phyloP scores from a whole-genome alignment of 2,797 vertebrate genomes.

The Agapornis canus region DNA sequence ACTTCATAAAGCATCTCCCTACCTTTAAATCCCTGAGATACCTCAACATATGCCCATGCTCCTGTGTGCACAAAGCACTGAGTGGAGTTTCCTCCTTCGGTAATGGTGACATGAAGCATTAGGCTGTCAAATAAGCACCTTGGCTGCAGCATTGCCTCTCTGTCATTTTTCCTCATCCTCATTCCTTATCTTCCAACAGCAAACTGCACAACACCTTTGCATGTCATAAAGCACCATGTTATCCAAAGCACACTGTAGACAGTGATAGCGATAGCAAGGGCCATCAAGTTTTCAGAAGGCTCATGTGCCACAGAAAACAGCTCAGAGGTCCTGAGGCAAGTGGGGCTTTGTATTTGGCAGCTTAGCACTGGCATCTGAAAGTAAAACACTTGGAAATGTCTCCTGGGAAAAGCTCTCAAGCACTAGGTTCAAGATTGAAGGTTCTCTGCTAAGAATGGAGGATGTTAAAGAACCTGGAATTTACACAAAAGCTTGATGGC shows the following conservation, averaged over 20 bases:
- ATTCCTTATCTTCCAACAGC: neutral
- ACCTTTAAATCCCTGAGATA: neutral
- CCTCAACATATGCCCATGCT: accelerated
- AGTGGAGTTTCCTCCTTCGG: neutral
- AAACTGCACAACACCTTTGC: neutral
- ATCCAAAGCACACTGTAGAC: accelerated
- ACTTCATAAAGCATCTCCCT: neutral
- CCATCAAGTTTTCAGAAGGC: neutral
- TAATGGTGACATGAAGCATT: neutral
- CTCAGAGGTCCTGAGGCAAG: accelerated
- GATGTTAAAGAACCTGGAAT: neutral
- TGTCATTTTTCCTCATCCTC: neutral
- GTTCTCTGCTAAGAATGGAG: accelerated
- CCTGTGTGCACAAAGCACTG: no score
- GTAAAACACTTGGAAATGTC: neutral
- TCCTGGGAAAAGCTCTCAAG: neutral
- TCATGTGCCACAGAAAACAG: accelerated
- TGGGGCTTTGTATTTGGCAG: accelerated
- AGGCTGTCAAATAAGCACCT: neutral
- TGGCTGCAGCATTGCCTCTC: neutral
- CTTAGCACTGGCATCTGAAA: neutral
- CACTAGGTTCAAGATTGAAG: neutral
- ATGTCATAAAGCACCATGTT: accelerated
- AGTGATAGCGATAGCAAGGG: no score
- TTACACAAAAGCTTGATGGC: neutral